phyloP scores from a whole-genome alignment of 2,888 invertebrate species.

The Zaprionus obscuricornis region DNA sequence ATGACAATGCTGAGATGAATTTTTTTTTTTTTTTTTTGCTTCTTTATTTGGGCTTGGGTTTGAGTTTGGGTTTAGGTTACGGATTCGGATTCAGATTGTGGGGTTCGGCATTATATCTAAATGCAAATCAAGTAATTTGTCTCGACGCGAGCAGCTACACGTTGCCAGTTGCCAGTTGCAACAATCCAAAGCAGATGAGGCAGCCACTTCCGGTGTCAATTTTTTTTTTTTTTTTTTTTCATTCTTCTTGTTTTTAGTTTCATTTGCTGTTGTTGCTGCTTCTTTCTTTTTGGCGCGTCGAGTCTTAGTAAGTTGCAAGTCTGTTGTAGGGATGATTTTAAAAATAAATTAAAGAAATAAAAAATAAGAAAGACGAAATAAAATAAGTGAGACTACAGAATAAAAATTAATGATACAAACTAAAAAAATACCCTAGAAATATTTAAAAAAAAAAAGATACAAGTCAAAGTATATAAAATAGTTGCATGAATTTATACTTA shows the following conservation, averaged over 20 bases:
- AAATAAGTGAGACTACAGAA: background rate
- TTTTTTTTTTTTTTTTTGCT: too few species aligned
- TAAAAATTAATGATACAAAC: too few species aligned
- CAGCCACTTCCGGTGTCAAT: constrained; percentile 77
- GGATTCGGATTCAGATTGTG: too few species aligned
- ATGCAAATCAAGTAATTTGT: constrained; percentile 80
- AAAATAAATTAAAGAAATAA: constrained; percentile 69
- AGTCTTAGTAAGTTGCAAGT: constrained; percentile 46
- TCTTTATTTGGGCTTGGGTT: constrained; percentile 39
- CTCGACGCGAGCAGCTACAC: constrained; percentile 40
- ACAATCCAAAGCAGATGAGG: constrained; percentile 62
- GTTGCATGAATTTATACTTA: too few species aligned
- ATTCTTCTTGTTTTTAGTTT: constrained; percentile 11
- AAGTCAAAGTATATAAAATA: too few species aligned
- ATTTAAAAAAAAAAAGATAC: too few species aligned
- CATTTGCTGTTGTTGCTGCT: constrained; percentile 24
- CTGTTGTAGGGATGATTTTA: constrained; percentile 67
- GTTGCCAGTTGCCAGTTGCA: too few species aligned
- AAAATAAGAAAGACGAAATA: constrained; percentile 20
- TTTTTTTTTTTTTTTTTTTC: constrained; percentile 43
- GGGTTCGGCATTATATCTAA: constrained; percentile 21
- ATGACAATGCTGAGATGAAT: constrained; percentile 70
- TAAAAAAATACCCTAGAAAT: too few species aligned
- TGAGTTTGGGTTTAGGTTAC: background rate
- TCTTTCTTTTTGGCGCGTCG: constrained; percentile 38